A percentile compares a stretch with the other conserved stretches of the same genome.
Conservation (phyloP, 2,888 invertebrate genomes). For the Hypena proboscidalis region DNA sequence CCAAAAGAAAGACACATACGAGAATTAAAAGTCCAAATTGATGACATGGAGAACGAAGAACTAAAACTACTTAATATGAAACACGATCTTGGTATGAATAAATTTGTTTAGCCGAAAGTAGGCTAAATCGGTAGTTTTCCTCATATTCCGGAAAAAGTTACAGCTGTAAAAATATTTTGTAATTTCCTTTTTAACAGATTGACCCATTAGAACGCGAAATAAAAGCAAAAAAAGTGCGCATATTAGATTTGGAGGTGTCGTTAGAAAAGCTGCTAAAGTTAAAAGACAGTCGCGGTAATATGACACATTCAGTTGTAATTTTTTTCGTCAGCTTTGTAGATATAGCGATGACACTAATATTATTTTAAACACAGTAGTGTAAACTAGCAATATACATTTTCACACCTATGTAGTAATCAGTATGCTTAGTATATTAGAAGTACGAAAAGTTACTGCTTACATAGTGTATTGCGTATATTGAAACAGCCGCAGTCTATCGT, state of each 20-base stretch:
- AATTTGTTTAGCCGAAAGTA: neutral
- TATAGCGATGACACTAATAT: neutral
- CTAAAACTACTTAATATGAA: conserved; percentile 86
- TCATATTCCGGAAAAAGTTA: conserved; percentile 68
- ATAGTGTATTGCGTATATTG: conserved; percentile 8
- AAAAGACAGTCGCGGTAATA: conserved; percentile 86
- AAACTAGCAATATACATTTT: conserved; percentile 34
- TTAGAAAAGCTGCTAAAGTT: conserved; percentile 91
- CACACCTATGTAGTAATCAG: conserved; percentile 31
- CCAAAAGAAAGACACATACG: conserved; percentile 93
- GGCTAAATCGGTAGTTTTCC: conserved; percentile 2
- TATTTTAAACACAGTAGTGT: conserved; percentile 27
- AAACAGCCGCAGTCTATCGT: neutral
- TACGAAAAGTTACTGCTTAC: conserved; percentile 6
- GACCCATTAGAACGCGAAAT: conserved; percentile 95
- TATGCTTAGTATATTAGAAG: conserved; percentile 10
- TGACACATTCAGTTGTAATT: conserved; percentile 75
- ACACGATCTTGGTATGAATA: conserved; percentile 75
- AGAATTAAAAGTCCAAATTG: conserved; percentile 92
- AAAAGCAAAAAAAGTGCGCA: conserved; percentile 92
- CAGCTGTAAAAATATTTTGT: conserved; percentile 62
- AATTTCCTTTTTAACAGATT: conserved; percentile 81
- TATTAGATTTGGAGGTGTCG: conserved; percentile 93
- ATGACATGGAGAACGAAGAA: conserved; percentile 94
- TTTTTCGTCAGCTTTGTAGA: conserved; percentile 56